Base-by-base conservation (phyloP, 2,888 invertebrate species). In the Cataglyphis cursor region DNA sequence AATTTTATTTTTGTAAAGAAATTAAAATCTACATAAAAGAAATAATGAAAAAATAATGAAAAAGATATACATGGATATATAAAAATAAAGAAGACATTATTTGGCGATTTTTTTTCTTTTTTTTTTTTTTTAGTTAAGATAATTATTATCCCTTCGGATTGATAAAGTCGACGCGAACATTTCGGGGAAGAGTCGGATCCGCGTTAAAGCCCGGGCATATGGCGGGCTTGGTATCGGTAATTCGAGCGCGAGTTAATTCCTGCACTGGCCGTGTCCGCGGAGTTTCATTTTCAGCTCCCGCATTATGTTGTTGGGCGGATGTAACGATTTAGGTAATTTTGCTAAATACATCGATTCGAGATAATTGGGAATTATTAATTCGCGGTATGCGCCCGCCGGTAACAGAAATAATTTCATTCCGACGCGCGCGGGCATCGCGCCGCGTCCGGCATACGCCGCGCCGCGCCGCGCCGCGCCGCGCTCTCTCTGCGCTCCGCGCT, bases 301-400 rank as follows among this genome's bases (percentile, higher is more conserved):
- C 81, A 76, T 81, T 81, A 73, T 81, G 76, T 81, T 81, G 76
- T 76, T 76, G 76, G 65, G 80, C 57, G 81, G 81, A 82, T 82
- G 73, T 83, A 83, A 83, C 83, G 82, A 83, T 82, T 82, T 83
- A 83, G 83, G 82, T 82, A 83, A 83, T 83, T 83, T 82, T 83
- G 81, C 82, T 82, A 82, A 83, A 83, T 83, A 82, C 81, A 82
- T 72, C 82, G 83, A 83, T 82, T 83, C 83, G 82, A 83, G 83
- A 83, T 83, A 83, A 83, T 83, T 83, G 82, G 82, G 82, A 83
- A 82, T 73, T 83, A 83, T 83, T 83, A 72, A 83, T 75, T 83
- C 83, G 74, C 64, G 84, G 70, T 84, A 70, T 83, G 73, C 62
- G 76, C 81, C 68, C 81, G 68, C 65, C 59, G 82, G 83, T 83